Evolutionary conservation across 2,113 vertebrate species (phyloP).

Genomic region (Nanorana parkeri): DNA sequence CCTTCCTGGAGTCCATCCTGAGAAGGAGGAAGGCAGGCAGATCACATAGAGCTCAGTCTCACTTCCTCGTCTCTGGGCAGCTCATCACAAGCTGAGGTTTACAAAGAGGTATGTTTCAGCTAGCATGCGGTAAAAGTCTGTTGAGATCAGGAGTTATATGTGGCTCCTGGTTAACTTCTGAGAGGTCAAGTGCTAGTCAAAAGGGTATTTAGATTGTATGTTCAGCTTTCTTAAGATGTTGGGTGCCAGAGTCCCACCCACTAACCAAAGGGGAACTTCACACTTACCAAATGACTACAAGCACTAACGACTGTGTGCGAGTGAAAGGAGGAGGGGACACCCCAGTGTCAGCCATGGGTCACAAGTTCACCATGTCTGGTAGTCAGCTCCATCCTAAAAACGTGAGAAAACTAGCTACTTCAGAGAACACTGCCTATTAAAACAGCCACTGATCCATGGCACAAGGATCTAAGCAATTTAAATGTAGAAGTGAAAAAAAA

Average conservation of each 20-base stretch:
- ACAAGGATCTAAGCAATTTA: no score
- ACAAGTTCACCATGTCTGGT: conserved; percentile 55
- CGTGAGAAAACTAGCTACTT: conserved; percentile 38
- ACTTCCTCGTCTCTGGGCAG: conserved; percentile 64
- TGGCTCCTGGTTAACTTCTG: conserved; percentile 47
- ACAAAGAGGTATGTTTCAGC: neutral
- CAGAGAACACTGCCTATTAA: neutral
- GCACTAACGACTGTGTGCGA: conserved; percentile 39
- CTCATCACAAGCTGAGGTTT: conserved; percentile 54
- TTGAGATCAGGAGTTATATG: conserved; percentile 56
- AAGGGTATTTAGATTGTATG: conserved; percentile 63
- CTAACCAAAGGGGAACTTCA: conserved; percentile 56
- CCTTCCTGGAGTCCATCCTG: conserved; percentile 60
- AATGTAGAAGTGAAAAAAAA: no score
- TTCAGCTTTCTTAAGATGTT: conserved; percentile 45
- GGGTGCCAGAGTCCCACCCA: conserved; percentile 44
- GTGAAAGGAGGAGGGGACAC: conserved; percentile 51
- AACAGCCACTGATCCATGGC: neutral
- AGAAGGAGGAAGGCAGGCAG: conserved; percentile 67
- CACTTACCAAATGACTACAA: conserved; percentile 47
- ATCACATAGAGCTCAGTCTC: conserved; percentile 54
- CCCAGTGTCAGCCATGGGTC: conserved; percentile 47
- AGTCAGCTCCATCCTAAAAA: conserved; percentile 28
- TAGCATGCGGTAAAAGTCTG: conserved; percentile 22
- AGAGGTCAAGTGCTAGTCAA: conserved; percentile 65